These are phyloP conservation scores for Drosophila borborema DNA, from an alignment of 2,888 invertebrate genomes.

Conservation along the genomic window DNA sequence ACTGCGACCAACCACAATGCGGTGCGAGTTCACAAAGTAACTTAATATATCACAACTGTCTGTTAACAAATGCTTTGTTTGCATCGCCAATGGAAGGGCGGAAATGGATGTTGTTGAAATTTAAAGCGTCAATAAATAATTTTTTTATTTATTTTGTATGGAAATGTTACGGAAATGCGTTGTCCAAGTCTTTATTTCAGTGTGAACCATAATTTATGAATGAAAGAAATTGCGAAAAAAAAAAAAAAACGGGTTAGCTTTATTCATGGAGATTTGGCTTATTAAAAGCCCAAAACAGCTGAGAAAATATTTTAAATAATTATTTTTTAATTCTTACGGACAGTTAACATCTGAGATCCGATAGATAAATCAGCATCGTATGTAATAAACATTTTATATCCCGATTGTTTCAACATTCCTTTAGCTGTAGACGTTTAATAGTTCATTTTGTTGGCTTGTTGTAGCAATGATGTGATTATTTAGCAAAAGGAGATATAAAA, in stretches of 20 bases:
- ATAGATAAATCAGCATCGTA: not conserved
- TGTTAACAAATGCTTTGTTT: conserved; percentile 22
- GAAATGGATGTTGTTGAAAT: conserved; percentile 39
- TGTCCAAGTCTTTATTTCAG: not conserved
- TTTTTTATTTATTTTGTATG: not conserved
- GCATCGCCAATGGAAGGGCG: not conserved
- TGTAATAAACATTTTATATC: not conserved
- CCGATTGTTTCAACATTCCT: not conserved
- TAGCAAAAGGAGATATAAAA: no score
- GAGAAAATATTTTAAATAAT: no score
- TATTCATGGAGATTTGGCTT: not conserved
- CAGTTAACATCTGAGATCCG: no score
- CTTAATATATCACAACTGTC: conserved; percentile 7
- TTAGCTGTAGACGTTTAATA: not conserved
- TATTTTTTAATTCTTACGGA: no score
- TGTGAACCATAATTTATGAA: not conserved
- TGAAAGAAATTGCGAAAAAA: not conserved
- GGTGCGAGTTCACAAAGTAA: conserved; percentile 9
- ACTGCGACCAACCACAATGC: conserved; percentile 15
- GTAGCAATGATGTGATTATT: conserved; percentile 35
- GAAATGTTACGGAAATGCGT: not conserved
- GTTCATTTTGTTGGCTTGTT: not conserved
- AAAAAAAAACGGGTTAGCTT: not conserved
- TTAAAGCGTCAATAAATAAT: conserved; percentile 12
- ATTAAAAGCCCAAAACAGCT: not conserved